phyloP scores from a whole-genome alignment of 2,888 invertebrate genomes.

The Nomada hirtipes region DNA sequence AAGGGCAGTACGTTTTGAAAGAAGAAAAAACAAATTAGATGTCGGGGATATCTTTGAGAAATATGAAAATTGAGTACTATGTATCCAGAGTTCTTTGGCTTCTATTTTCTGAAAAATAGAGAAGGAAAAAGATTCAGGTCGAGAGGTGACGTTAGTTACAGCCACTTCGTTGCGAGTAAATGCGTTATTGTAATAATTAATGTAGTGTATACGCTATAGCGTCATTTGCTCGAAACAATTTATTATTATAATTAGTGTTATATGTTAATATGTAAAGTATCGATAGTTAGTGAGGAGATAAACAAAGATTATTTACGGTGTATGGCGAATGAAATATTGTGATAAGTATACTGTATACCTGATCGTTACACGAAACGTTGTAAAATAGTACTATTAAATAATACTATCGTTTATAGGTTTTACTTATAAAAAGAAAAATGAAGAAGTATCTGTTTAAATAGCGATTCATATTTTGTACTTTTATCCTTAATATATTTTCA shows the following conservation, averaged over 20 bases:
- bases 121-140: constrained; percentile 31
- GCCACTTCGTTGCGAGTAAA: constrained; percentile 14
- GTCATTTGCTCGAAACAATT: constrained; percentile 47
- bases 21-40: constrained; percentile 23
- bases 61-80: constrained; percentile 31
- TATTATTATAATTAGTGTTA: constrained; percentile 45
- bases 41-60: constrained; percentile 23
- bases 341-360: constrained; percentile 73
- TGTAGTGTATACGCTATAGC: constrained; percentile 14
- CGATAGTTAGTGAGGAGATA: constrained; percentile 36
- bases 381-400: constrained; percentile 57
- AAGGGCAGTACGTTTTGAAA: constrained; percentile 13
- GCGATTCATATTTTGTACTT: constrained; percentile 64
- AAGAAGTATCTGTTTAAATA: constrained; percentile 51
- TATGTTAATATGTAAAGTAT: constrained; percentile 59
- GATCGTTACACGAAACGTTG: constrained; percentile 57
- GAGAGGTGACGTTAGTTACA: constrained; percentile 37
- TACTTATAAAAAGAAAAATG: constrained; percentile 42
- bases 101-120: constrained; percentile 64
- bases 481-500: constrained; percentile 52
- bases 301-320: constrained; percentile 52
- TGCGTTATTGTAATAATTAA: constrained; percentile 44
- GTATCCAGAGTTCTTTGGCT: constrained; percentile 42
- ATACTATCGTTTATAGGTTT: constrained; percentile 53
- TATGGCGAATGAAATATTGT: constrained; percentile 72